These are phyloP conservation scores for Nomada fucata DNA, from an alignment of 2,888 invertebrate species.

Conservation along the genomic window DNA sequence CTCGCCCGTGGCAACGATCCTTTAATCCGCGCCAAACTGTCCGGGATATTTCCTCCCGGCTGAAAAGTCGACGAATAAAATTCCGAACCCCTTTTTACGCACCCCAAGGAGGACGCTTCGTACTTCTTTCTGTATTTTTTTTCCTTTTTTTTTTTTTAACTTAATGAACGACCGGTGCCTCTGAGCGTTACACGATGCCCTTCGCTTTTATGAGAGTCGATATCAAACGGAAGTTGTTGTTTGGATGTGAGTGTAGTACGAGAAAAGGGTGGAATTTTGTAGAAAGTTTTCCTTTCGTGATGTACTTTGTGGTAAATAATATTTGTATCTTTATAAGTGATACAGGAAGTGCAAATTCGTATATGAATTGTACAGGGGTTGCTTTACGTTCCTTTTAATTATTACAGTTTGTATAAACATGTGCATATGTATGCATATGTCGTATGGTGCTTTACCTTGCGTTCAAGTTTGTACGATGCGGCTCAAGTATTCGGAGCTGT, in stretches of 20 bases:
- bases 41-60: slow-evolving; percentile 42
- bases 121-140: too few species aligned
- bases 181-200: background rate
- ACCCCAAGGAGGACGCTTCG: background rate
- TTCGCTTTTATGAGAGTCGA: background rate
- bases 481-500: background rate
- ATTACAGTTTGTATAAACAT: too few species aligned
- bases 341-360: too few species aligned
- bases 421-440: too few species aligned
- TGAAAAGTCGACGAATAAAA: slow-evolving; percentile 38
- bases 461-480: background rate
- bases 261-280: background rate
- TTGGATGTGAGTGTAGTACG: background rate
- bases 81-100: background rate
- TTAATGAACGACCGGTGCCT: background rate
- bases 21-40: slow-evolving; percentile 71
- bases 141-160: background rate
- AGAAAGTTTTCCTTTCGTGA: background rate
- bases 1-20: slow-evolving; percentile 70
- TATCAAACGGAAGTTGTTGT: background rate
- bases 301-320: too few species aligned
- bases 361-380: too few species aligned
- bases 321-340: too few species aligned
- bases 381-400: too few species aligned
- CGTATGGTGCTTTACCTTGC: background rate